phyloP scores from a whole-genome alignment of 2,113 vertebrate species.

The Pygoscelis antarcticus region DNA sequence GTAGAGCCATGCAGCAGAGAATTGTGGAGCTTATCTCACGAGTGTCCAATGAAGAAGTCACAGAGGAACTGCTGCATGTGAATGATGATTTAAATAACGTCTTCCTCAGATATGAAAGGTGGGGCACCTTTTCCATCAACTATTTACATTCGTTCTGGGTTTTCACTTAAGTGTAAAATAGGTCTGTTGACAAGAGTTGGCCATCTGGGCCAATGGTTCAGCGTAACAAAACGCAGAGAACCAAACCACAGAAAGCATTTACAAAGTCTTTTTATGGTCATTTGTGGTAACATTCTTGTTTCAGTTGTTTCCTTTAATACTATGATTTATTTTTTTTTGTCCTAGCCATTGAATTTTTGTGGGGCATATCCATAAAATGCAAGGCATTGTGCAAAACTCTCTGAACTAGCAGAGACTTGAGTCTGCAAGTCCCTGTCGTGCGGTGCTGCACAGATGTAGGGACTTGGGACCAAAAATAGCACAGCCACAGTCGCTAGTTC shows the following conservation, averaged over 20 bases:
- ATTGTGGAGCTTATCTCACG: slow-evolving; percentile 95
- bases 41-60: slow-evolving; percentile 94
- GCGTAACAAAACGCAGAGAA: background rate
- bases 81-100: slow-evolving; percentile 98
- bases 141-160: background rate
- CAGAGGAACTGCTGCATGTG: slow-evolving; percentile 92
- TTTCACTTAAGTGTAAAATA: background rate
- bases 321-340: background rate
- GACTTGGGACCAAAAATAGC: background rate
- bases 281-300: background rate
- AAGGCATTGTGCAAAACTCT: background rate
- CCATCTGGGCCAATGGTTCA: background rate
- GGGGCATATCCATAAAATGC: background rate
- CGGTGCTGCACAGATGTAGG: background rate
- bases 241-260: background rate
- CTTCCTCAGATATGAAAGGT: slow-evolving; percentile 95
- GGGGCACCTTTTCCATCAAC: background rate
- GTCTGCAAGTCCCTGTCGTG: background rate
- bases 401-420: background rate
- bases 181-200: background rate
- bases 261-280: background rate
- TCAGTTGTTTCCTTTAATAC: background rate
- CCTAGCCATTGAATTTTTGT: background rate
- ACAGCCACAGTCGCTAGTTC: background rate
- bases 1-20: slow-evolving; percentile 95